Percentiles rank a stretch among this genome's conserved stretches.
Evolutionary conservation across 2,888 invertebrate species (phyloP).

Genomic region (Tiliacea citrago): DNA sequence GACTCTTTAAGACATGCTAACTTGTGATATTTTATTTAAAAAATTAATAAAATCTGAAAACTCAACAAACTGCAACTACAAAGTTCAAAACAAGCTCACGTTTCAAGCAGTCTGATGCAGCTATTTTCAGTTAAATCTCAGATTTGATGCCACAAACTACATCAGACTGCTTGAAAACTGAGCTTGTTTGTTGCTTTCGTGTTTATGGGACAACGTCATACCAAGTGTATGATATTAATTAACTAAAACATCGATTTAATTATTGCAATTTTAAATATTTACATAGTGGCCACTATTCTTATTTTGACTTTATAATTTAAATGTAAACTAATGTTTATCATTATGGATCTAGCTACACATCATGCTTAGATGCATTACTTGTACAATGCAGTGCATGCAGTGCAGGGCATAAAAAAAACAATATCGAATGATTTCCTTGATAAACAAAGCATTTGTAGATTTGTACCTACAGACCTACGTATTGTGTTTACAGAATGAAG

Average conservation of each 20-base stretch:
- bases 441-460: neutral
- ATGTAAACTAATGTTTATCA: neutral
- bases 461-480: neutral
- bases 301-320: neutral
- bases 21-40: neutral
- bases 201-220: too few relatives aligned
- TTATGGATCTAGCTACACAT: neutral
- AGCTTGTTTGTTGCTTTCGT: too few relatives aligned
- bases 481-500: neutral
- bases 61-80: too few relatives aligned
- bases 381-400: neutral
- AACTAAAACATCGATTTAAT: too few relatives aligned
- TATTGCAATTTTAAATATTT: neutral
- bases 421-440: conserved; percentile 1
- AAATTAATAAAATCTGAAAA: neutral
- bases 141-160: too few relatives aligned
- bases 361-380: neutral
- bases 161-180: too few relatives aligned
- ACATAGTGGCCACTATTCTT: neutral
- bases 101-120: too few relatives aligned
- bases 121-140: too few relatives aligned
- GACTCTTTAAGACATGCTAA: conserved; percentile 4
- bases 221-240: neutral
- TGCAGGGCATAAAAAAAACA: too few relatives aligned
- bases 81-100: too few relatives aligned